Percentiles rank a stretch among this genome's conserved stretches.
Evolutionary conservation across 1,140 invertebrate genomes (phyloP).

Genomic region (Bemisia tabaci): DNA sequence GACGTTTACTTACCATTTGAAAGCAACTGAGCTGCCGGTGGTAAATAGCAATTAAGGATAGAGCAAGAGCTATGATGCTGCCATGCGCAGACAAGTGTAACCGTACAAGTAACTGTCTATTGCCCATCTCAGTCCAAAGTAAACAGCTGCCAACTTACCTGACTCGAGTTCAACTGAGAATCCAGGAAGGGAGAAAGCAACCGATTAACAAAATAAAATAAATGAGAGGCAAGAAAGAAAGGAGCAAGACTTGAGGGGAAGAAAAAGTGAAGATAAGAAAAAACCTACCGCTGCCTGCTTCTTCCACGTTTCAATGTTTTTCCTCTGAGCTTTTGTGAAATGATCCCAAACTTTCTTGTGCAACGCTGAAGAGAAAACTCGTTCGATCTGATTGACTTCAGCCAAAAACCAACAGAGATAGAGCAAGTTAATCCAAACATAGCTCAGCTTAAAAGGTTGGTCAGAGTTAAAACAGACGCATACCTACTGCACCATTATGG

Average conservation of each 20-base stretch:
- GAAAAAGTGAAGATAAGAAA: constrained; percentile 5
- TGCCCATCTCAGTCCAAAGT: too few species aligned
- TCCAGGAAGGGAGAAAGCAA: too few species aligned
- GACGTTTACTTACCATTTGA: too few species aligned
- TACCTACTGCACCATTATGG: too few species aligned
- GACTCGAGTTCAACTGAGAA: too few species aligned
- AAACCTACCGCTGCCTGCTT: constrained; percentile 90
- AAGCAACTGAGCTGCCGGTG: too few species aligned
- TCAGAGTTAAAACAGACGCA: background rate
- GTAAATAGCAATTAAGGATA: too few species aligned
- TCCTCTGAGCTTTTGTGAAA: constrained; percentile 95
- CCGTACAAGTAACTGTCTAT: too few species aligned
- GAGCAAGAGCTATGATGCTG: too few species aligned
- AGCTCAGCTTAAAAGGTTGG: background rate
- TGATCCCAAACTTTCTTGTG: constrained; percentile 98
- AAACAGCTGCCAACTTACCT: too few species aligned
- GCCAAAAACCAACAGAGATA: constrained; percentile 21
- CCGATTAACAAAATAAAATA: too few species aligned
- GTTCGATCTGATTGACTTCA: constrained; percentile 94
- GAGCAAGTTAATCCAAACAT: background rate
- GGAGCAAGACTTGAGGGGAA: constrained; percentile 1
- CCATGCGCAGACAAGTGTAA: too few species aligned
- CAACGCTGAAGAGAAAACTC: constrained; percentile 81
- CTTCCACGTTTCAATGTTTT: constrained; percentile 96
- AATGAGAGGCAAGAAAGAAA: constrained; percentile 1